Conservation (phyloP, 2,888 invertebrate species). For the Theodoxus fluviatilis region DNA sequence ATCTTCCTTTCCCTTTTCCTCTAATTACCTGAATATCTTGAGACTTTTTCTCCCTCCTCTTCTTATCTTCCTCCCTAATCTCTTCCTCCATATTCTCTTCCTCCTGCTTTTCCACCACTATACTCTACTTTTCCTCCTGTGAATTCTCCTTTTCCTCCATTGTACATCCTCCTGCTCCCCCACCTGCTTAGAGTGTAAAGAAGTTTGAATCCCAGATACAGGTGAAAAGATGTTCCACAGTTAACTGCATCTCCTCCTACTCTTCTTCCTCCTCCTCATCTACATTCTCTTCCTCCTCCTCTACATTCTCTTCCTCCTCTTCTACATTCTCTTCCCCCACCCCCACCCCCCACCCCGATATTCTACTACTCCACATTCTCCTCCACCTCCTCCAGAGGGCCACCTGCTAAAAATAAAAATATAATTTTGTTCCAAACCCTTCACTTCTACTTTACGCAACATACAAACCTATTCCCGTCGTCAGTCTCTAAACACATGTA, state of each 20-base stretch:
- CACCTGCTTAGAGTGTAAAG: constrained; percentile 5
- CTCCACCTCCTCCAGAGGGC: background rate
- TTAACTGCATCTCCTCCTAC: constrained; percentile 30
- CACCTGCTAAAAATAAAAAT: constrained; percentile 36
- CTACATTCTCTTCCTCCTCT: too few relatives aligned
- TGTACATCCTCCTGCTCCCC: constrained; percentile 22
- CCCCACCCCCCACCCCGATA: too few relatives aligned
- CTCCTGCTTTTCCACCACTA: constrained; percentile 10
- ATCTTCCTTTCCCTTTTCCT: constrained; percentile 15
- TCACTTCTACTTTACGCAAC: too few relatives aligned
- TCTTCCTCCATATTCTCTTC: background rate
- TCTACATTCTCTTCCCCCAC: too few relatives aligned
- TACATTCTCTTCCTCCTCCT: too few relatives aligned
- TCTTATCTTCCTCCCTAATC: background rate
- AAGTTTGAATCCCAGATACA: too few relatives aligned
- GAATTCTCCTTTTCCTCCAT: background rate
- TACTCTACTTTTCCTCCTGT: constrained; percentile 11
- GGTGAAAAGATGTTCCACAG: too few relatives aligned
- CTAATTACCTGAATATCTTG: background rate
- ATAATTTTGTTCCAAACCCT: too few relatives aligned
- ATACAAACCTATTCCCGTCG: background rate
- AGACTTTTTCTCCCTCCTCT: background rate
- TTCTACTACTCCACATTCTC: background rate
- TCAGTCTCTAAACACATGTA: background rate
- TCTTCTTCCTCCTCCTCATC: constrained; percentile 22